phyloP scores from a whole-genome alignment of 2,113 vertebrate genomes.

The Spea multiplicata region DNA sequence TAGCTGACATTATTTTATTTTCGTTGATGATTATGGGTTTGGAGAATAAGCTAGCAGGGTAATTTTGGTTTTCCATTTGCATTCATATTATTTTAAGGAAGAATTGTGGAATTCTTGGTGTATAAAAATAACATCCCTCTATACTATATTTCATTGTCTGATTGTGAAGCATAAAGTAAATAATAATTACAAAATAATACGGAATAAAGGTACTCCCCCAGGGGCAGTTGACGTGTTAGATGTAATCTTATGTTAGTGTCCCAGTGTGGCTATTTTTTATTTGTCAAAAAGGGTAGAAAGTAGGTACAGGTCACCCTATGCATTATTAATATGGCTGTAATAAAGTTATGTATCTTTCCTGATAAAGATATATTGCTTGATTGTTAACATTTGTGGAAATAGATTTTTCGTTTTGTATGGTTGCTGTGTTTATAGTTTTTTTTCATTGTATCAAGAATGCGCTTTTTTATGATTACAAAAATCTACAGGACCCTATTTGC shows the following conservation, averaged over 20 bases:
- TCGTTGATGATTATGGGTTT: too few relatives aligned
- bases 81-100: background rate
- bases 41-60: too few relatives aligned
- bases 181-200: too few relatives aligned
- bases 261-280: constrained; percentile 14
- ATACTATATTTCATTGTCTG: too few relatives aligned
- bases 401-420: background rate
- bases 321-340: constrained; percentile 31
- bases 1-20: too few relatives aligned
- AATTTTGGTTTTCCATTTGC: background rate
- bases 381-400: background rate
- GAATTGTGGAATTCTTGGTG: too few relatives aligned
- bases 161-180: too few relatives aligned
- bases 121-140: too few relatives aligned
- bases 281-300: constrained; percentile 1
- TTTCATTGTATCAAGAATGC: background rate
- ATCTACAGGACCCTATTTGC: too few relatives aligned
- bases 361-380: constrained; percentile 15
- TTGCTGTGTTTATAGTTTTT: background rate
- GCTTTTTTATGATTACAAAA: background rate
- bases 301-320: constrained; percentile 1
- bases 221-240: too few relatives aligned
- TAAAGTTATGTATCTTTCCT: background rate
- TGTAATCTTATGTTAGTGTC: background rate
- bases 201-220: too few relatives aligned